Percentiles rank a stretch among this genome's conserved stretches.
These are phyloP conservation scores for Neoniphon sammara DNA, from an alignment of 2,797 vertebrate genomes.

Conservation along the genomic window DNA sequence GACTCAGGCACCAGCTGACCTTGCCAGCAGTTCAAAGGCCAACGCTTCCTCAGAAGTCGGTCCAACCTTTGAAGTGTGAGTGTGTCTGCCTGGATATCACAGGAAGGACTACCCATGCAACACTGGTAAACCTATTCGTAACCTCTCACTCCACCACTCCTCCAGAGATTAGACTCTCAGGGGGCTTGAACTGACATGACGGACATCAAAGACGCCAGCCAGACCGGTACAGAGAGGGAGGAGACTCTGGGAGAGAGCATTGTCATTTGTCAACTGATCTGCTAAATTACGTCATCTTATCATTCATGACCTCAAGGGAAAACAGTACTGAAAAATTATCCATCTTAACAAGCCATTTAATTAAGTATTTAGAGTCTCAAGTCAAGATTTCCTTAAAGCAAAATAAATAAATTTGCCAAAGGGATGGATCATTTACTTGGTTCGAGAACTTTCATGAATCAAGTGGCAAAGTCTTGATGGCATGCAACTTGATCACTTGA, in stretches of 20 bases:
- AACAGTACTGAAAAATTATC: neutral
- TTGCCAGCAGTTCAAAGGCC: slow-evolving; percentile 64
- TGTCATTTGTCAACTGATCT: neutral
- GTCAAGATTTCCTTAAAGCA: too few species aligned
- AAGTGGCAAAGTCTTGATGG: too few species aligned
- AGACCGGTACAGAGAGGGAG: slow-evolving; percentile 17
- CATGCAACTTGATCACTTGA: too few species aligned
- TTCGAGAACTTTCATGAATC: too few species aligned
- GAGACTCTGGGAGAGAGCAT: neutral
- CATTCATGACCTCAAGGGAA: neutral
- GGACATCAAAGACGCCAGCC: slow-evolving; percentile 52
- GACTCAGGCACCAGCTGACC: slow-evolving; percentile 62
- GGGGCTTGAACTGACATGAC: slow-evolving; percentile 2
- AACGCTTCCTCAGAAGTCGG: slow-evolving; percentile 67
- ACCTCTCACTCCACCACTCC: slow-evolving; percentile 50
- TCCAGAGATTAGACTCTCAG: slow-evolving; percentile 42
- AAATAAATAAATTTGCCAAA: too few species aligned
- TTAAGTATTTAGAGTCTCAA: too few species aligned
- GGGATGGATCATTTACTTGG: neutral
- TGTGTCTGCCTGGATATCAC: slow-evolving; percentile 57
- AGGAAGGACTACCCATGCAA: slow-evolving; percentile 47
- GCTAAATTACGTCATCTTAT: neutral
- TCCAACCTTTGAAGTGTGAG: slow-evolving; percentile 77
- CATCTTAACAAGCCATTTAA: neutral
- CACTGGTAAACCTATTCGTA: slow-evolving; percentile 59